Evolutionary conservation across 2,113 vertebrate genomes (phyloP).

Genomic region (Gymnobelideus leadbeateri): DNA sequence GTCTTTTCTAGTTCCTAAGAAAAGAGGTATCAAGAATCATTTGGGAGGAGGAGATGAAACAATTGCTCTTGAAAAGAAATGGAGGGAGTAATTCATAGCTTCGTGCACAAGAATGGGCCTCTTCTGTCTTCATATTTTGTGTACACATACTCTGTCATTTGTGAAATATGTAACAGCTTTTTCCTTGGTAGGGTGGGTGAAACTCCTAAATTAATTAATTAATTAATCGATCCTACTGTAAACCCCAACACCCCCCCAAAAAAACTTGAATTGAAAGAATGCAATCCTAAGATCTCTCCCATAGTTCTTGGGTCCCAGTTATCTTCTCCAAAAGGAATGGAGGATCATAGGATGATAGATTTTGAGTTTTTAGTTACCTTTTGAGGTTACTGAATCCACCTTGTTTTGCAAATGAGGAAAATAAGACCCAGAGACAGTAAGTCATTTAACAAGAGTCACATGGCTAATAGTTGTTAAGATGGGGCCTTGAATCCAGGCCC

Average conservation of each 20-base stretch:
- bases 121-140: background rate
- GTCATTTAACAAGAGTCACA: background rate
- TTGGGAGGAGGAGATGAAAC: background rate
- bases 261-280: background rate
- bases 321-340: background rate
- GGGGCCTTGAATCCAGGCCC: no score
- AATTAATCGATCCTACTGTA: no score
- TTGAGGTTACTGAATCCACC: background rate
- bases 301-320: background rate
- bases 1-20: background rate
- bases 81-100: background rate
- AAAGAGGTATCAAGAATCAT: background rate
- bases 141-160: background rate
- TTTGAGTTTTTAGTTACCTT: background rate
- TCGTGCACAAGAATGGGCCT: background rate
- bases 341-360: background rate
- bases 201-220: no score
- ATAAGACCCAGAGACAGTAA: background rate
- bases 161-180: background rate
- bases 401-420: slow-evolving; percentile 14
- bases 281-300: background rate
- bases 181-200: no score
- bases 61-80: background rate
- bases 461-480: background rate
- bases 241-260: background rate